Base-by-base conservation (phyloP, 2,113 vertebrate genomes). In the Desmodus rotundus region DNA sequence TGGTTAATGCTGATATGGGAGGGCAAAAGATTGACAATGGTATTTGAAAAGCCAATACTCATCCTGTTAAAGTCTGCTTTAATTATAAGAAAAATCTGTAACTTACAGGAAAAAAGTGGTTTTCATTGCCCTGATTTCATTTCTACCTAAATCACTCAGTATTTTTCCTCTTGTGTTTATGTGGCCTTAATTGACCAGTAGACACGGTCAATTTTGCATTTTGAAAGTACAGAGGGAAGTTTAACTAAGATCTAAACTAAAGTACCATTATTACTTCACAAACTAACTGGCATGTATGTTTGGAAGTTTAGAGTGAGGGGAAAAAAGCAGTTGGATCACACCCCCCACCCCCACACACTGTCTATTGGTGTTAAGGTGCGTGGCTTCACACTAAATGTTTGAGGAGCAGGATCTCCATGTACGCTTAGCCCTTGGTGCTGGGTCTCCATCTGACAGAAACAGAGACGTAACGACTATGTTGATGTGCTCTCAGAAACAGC, bases 171-270 rank as follows among this genome's bases (percentile, higher is more conserved):
- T 5, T 36, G 16, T 50, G 15, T 73, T 61, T 82, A 38, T 38
- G 20, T 50, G 38, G 22, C 50, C 68, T n/a, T n/a, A n/a, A n/a
- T n/a, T n/a, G n/a, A 85, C 38, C 43, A 38, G 5, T 24, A 56
- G 31, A 67, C 2, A 17, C n/a, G n/a, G n/a, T n/a, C n/a, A n/a
- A n/a, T 87, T 91, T 94, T 94, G 76, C 58, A 93, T 95, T 63
- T 43, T 31, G 43, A 89, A 96, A 85, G 65, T 77, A 12, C 20
- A 95, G 47, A 94, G 38, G 56, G 67, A 95, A 78, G 28, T 92
- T 87, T 84, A 74, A 67, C 31, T 56, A 63, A 89, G 22, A 95
- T 28, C 61, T 63, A 95, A 81, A 54, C 56, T 85, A 65, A 95
- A 83, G 43, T 47, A 67, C 77, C 38, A 41, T 74, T 94, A 82